Evolutionary conservation across 2,797 vertebrate species (phyloP).

Genomic region (Gephyroberyx darwinii): DNA sequence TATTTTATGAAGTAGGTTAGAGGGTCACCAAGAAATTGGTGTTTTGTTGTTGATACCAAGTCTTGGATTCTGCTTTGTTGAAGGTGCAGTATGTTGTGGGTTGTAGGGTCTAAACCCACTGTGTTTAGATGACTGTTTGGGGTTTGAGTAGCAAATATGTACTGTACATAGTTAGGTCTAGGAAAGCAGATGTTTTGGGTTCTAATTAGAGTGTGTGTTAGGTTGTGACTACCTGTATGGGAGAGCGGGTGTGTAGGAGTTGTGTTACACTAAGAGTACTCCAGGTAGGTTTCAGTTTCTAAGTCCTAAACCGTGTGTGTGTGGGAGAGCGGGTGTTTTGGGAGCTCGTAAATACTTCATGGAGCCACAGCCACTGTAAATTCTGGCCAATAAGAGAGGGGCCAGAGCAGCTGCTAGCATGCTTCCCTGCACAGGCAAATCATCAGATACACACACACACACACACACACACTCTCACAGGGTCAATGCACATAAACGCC

Average conservation of each 20-base stretch:
- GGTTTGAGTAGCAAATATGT: neutral
- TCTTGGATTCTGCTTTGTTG: too few species aligned
- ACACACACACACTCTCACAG: constrained; percentile 26
- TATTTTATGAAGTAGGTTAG: too few species aligned
- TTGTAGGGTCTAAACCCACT: too few species aligned
- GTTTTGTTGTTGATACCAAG: too few species aligned
- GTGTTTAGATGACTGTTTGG: neutral
- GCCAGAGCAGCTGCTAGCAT: constrained; percentile 76
- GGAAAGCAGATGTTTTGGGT: constrained; percentile 46
- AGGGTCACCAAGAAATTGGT: too few species aligned
- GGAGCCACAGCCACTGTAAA: constrained; percentile 84
- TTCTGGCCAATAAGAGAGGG: constrained; percentile 79
- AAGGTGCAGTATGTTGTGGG: too few species aligned
- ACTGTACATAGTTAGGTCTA: neutral
- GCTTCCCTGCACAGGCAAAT: constrained; percentile 58
- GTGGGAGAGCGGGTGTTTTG: constrained; percentile 76
- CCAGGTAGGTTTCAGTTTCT: constrained; percentile 67
- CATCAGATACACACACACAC: constrained; percentile 38
- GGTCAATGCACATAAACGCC: constrained; percentile 38
- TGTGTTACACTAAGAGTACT: constrained; percentile 62
- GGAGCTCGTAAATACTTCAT: constrained; percentile 84
- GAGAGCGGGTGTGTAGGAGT: constrained; percentile 44
- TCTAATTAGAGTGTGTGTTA: constrained; percentile 48
- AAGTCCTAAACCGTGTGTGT: constrained; percentile 66
- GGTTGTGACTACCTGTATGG: constrained; percentile 10